A percentile compares a stretch with the other conserved stretches of the same genome.
These are phyloP conservation scores for Pammene fasciana DNA, from an alignment of 2,888 invertebrate genomes.

Conservation along the genomic window DNA sequence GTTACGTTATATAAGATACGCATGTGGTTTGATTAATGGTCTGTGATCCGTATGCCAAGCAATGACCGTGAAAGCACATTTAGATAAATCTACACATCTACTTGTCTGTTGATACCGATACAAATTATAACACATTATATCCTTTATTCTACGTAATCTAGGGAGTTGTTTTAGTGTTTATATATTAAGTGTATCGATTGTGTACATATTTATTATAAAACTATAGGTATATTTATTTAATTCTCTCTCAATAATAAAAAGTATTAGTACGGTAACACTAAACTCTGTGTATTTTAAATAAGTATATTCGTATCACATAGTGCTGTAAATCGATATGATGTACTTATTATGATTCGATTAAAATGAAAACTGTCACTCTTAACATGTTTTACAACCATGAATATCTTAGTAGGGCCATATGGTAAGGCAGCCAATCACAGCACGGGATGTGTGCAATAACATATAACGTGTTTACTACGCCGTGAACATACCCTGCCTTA, in stretches of 20 bases:
- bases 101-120: slow-evolving; percentile 17
- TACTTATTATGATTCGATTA: slow-evolving; percentile 28
- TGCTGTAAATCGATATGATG: slow-evolving; percentile 21
- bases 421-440: not conserved
- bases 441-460: slow-evolving; percentile 21
- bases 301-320: slow-evolving; percentile 13
- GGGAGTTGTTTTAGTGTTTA: slow-evolving; percentile 30
- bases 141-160: slow-evolving; percentile 22
- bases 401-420: not conserved
- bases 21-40: not conserved
- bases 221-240: slow-evolving; percentile 32
- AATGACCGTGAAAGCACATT: slow-evolving; percentile 19
- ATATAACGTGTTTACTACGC: no score
- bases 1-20: not conserved
- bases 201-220: slow-evolving; percentile 31
- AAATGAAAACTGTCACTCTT: slow-evolving; percentile 15
- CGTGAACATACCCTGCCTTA: no score
- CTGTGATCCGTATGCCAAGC: slow-evolving; percentile 5
- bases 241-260: slow-evolving; percentile 24
- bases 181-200: slow-evolving; percentile 36
- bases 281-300: slow-evolving; percentile 27
- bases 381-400: slow-evolving; percentile 7
- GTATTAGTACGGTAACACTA: slow-evolving; percentile 31
- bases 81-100: slow-evolving; percentile 32
- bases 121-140: slow-evolving; percentile 25